Evolutionary conservation across 2,797 vertebrate species (phyloP).

Genomic region (Rhinoraja longicauda): DNA sequence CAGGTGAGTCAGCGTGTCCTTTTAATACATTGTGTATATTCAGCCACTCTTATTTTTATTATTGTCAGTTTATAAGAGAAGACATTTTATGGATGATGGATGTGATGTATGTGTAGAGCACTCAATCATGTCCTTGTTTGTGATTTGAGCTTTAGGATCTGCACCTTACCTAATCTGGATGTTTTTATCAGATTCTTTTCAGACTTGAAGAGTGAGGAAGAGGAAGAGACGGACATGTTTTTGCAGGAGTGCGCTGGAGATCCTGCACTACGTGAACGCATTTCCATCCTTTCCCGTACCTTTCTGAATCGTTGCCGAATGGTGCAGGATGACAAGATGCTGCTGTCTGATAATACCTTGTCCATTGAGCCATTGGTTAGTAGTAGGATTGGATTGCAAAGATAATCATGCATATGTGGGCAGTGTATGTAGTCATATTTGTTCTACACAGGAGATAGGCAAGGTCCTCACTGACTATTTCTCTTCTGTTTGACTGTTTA

Average conservation of each 20-base stretch:
- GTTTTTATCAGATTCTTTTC: conserved; percentile 49
- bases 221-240: conserved; percentile 47
- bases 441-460: background rate
- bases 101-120: background rate
- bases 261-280: conserved; percentile 46
- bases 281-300: conserved; percentile 50
- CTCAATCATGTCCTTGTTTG: background rate
- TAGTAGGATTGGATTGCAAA: background rate
- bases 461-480: too few species aligned
- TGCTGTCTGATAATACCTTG: conserved; percentile 53
- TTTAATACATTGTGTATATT: background rate
- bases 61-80: background rate
- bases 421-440: background rate
- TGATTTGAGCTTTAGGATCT: background rate
- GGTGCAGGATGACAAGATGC: conserved; percentile 47
- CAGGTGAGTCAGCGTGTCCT: background rate
- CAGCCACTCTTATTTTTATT: background rate
- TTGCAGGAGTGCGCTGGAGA: conserved; percentile 54
- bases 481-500: too few species aligned
- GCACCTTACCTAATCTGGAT: background rate
- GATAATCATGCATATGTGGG: background rate
- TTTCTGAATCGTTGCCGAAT: conserved; percentile 50
- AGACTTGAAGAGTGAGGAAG: conserved; percentile 50
- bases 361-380: conserved; percentile 62
- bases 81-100: background rate